Conservation (phyloP, 2,113 vertebrate species). For the Ceuthmochares aereus region DNA sequence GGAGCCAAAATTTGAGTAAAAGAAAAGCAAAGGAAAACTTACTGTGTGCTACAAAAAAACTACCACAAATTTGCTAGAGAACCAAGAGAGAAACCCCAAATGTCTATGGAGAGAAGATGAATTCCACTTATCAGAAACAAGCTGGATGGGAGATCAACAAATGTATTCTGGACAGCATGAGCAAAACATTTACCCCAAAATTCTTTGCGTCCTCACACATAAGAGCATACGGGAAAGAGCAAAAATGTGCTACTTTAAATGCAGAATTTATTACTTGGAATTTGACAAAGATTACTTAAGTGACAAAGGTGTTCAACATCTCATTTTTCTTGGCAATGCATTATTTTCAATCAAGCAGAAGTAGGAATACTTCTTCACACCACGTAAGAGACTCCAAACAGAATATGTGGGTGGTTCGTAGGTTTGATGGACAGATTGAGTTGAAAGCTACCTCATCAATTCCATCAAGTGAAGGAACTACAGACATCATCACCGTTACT, state of each 20-base stretch:
- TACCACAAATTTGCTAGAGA: not conserved
- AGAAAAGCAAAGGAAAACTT: slow-evolving; percentile 3
- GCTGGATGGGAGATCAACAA: not conserved
- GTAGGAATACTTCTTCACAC: not conserved
- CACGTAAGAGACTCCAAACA: not conserved
- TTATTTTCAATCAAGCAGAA: not conserved
- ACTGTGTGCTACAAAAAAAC: not conserved
- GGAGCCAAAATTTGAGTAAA: not conserved
- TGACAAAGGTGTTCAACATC: not conserved
- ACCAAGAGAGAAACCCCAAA: not conserved
- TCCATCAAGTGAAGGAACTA: not conserved
- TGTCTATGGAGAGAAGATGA: not conserved
- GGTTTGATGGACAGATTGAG: not conserved
- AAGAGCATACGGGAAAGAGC: not conserved
- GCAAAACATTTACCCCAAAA: not conserved
- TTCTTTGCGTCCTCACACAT: not conserved
- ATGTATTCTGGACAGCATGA: not conserved
- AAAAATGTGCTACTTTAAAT: not conserved
- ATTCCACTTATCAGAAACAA: not conserved
- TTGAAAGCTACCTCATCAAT: not conserved
- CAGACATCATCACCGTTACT: not conserved
- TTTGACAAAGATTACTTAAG: not conserved
- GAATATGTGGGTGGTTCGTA: not conserved
- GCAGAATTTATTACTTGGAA: not conserved
- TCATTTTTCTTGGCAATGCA: not conserved